A percentile compares a stretch with the other conserved stretches of the same genome.
Evolutionary conservation across 2,888 invertebrate genomes (phyloP).

Genomic region (Furcula furcula): DNA sequence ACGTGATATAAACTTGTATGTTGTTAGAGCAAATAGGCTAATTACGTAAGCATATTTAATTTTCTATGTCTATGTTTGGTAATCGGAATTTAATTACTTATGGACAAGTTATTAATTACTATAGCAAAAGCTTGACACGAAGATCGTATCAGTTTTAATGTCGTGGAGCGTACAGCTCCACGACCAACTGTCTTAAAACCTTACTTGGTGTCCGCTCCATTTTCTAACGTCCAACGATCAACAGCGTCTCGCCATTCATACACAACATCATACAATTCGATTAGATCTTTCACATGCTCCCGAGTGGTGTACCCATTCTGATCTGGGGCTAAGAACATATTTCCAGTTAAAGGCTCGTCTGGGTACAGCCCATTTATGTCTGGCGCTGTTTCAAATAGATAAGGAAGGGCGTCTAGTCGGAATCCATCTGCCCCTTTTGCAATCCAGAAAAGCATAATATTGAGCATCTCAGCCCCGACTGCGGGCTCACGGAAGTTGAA

Average conservation of each 20-base stretch:
- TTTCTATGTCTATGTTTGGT: too few species aligned
- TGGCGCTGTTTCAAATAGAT: constrained; percentile 74
- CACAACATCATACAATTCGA: constrained; percentile 77
- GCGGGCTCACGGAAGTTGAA: constrained; percentile 84
- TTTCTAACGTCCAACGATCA: constrained; percentile 60
- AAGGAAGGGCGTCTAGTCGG: constrained; percentile 84
- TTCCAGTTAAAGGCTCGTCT: constrained; percentile 71
- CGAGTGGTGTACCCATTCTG: constrained; percentile 81
- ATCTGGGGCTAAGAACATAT: constrained; percentile 58
- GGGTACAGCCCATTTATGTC: constrained; percentile 53
- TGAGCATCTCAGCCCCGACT: constrained; percentile 74
- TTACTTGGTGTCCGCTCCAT: constrained; percentile 62
- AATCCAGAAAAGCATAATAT: constrained; percentile 87
- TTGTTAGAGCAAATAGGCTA: too few species aligned
- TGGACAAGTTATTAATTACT: too few species aligned
- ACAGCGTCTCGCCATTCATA: constrained; percentile 79
- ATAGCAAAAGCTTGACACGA: too few species aligned
- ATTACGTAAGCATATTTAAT: too few species aligned
- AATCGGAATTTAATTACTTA: too few species aligned
- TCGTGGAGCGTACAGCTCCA: too few species aligned
- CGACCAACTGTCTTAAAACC: too few species aligned
- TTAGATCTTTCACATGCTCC: constrained; percentile 82
- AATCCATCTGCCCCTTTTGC: constrained; percentile 89
- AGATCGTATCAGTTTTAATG: too few species aligned
- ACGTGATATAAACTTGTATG: too few species aligned